Evolutionary conservation across 1,140 invertebrate genomes (phyloP).

Genomic region (Neodiprion pinetum): DNA sequence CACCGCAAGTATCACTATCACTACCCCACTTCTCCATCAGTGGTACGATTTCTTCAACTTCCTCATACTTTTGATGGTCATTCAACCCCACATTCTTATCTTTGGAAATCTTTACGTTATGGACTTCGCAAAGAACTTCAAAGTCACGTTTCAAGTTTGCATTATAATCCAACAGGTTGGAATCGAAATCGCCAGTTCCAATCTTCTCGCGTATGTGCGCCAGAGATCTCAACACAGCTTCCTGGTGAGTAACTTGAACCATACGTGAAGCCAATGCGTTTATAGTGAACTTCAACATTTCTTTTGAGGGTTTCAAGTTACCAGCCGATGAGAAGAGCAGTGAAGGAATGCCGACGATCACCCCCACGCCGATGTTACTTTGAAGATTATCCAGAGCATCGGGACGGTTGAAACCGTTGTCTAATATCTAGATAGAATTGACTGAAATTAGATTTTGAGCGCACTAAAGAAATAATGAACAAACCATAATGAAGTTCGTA

Average conservation of each 20-base stretch:
- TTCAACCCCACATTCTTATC: slow-evolving; percentile 40
- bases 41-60: slow-evolving; percentile 30
- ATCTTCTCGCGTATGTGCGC: slow-evolving; percentile 71
- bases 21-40: slow-evolving; percentile 4
- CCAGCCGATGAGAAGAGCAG: slow-evolving; percentile 63
- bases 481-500: slow-evolving; percentile 22
- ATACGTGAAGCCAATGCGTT: slow-evolving; percentile 70
- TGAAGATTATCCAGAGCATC: slow-evolving; percentile 64
- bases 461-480: neutral
- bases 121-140: slow-evolving; percentile 71
- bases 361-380: slow-evolving; percentile 70
- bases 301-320: slow-evolving; percentile 50
- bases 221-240: slow-evolving; percentile 71
- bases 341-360: slow-evolving; percentile 72
- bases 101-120: slow-evolving; percentile 62
- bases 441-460: slow-evolving; percentile 28
- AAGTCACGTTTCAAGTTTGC: slow-evolving; percentile 70
- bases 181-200: slow-evolving; percentile 69
- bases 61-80: slow-evolving; percentile 26
- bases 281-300: slow-evolving; percentile 59
- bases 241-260: slow-evolving; percentile 71
- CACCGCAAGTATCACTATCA: neutral
- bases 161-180: slow-evolving; percentile 58
- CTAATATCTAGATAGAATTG: slow-evolving; percentile 66
- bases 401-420: slow-evolving; percentile 68